Percentiles rank a stretch among this genome's conserved stretches.
Evolutionary conservation across 1,140 invertebrate genomes (phyloP).

Genomic region (Sycophaga agraensis): DNA sequence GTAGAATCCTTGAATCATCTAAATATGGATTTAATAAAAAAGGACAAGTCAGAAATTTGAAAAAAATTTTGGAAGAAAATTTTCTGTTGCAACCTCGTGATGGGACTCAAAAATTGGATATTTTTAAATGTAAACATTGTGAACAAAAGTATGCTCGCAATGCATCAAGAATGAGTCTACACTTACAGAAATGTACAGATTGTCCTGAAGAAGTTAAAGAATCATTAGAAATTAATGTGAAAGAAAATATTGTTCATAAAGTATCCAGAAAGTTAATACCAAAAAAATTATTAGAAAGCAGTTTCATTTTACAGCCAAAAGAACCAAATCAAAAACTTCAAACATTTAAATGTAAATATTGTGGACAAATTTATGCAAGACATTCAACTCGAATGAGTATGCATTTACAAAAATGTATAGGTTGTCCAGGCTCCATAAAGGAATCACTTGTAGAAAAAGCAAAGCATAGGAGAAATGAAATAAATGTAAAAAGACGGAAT

Average conservation of each 20-base stretch:
- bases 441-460: slow-evolving; percentile 16
- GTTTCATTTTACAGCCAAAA: slow-evolving; percentile 27
- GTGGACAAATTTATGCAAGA: slow-evolving; percentile 27
- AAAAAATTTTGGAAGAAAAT: slow-evolving; percentile 28
- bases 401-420: slow-evolving; percentile 29
- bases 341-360: slow-evolving; percentile 31
- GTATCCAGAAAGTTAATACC: slow-evolving; percentile 24
- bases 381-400: slow-evolving; percentile 31
- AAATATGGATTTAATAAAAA: slow-evolving; percentile 28
- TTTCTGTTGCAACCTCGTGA: slow-evolving; percentile 19
- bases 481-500: slow-evolving; percentile 12
- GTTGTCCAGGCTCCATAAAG: slow-evolving; percentile 27
- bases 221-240: slow-evolving; percentile 23
- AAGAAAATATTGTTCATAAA: slow-evolving; percentile 21
- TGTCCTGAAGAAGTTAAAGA: slow-evolving; percentile 27
- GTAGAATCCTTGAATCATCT: slow-evolving; percentile 21
- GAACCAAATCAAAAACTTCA: slow-evolving; percentile 31
- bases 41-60: slow-evolving; percentile 27
- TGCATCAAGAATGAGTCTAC: slow-evolving; percentile 27
- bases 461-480: slow-evolving; percentile 11
- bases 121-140: slow-evolving; percentile 30
- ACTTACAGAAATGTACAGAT: slow-evolving; percentile 25
- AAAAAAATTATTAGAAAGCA: slow-evolving; percentile 26
- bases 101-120: slow-evolving; percentile 26
- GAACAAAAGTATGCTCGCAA: slow-evolving; percentile 29